These are phyloP conservation scores for Metalampra italica DNA, from an alignment of 2,888 invertebrate species.

Conservation along the genomic window DNA sequence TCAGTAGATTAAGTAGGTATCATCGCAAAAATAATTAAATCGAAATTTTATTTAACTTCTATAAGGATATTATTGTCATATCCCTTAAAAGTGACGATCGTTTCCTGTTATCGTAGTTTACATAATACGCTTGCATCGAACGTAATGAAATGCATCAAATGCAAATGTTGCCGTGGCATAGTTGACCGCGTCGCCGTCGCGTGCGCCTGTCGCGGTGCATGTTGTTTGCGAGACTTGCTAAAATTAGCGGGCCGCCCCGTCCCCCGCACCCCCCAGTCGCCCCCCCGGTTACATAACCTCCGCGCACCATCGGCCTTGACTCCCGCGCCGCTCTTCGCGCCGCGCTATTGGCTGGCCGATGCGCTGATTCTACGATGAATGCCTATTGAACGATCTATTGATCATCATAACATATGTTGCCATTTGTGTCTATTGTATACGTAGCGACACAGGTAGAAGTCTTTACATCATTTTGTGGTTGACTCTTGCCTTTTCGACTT, in stretches of 20 bases:
- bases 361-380: conserved; percentile 24
- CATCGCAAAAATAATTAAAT: too few species aligned
- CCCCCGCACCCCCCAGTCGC: conserved; percentile 45
- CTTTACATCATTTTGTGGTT: too few species aligned
- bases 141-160: too few species aligned
- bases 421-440: background rate
- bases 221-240: conserved; percentile 65
- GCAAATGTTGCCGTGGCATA: too few species aligned
- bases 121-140: too few species aligned
- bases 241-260: conserved; percentile 61
- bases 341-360: conserved; percentile 43
- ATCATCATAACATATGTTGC: conserved; percentile 10
- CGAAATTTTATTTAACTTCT: too few species aligned
- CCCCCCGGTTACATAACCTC: conserved; percentile 58
- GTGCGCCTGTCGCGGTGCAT: conserved; percentile 37
- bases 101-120: too few species aligned
- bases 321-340: conserved; percentile 62
- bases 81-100: too few species aligned
- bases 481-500: too few species aligned
- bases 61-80: too few species aligned
- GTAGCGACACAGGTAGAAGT: background rate
- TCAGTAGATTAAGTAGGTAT: too few species aligned
- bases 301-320: conserved; percentile 71
- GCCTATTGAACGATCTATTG: conserved; percentile 6
- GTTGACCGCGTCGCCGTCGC: conserved; percentile 22